Evolutionary conservation across 2,888 invertebrate genomes (phyloP).

Genomic region (Congeria kusceri): DNA sequence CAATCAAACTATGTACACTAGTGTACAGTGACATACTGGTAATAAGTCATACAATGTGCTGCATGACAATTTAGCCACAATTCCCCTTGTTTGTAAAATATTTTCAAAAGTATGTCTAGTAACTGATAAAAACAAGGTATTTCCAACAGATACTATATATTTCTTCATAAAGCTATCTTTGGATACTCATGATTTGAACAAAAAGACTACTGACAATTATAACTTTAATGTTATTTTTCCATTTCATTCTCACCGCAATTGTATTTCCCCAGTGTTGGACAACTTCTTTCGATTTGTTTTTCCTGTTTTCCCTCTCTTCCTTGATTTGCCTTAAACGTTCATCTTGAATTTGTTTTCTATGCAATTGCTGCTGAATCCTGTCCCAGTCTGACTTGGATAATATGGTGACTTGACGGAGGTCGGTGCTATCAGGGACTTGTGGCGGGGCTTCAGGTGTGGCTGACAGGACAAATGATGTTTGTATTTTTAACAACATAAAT

Average conservation of each 20-base stretch:
- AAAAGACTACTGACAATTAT: no score
- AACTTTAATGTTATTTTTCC: no score
- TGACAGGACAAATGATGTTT: constrained; percentile 20
- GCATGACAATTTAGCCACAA: no score
- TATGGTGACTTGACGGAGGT: constrained; percentile 82
- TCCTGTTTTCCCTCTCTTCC: constrained; percentile 81
- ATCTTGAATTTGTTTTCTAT: constrained; percentile 82
- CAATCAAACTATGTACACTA: no score
- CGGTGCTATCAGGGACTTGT: constrained; percentile 72
- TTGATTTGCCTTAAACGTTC: constrained; percentile 74
- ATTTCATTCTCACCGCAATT: constrained; percentile 80
- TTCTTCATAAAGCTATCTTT: no score
- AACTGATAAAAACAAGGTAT: no score
- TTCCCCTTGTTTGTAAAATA: no score
- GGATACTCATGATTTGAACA: no score
- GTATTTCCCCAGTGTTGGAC: constrained; percentile 85
- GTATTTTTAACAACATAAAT: not conserved
- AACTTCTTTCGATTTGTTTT: constrained; percentile 82
- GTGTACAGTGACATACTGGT: no score
- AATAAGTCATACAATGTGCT: no score
- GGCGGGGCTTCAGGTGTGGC: constrained; percentile 65
- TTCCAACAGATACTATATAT: no score
- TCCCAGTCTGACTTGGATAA: constrained; percentile 83
- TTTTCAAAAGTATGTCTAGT: no score
- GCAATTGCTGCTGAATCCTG: constrained; percentile 82